These are phyloP conservation scores for Manacus vitellinus DNA, from an alignment of 2,113 vertebrate genomes.

Conservation along the genomic window DNA sequence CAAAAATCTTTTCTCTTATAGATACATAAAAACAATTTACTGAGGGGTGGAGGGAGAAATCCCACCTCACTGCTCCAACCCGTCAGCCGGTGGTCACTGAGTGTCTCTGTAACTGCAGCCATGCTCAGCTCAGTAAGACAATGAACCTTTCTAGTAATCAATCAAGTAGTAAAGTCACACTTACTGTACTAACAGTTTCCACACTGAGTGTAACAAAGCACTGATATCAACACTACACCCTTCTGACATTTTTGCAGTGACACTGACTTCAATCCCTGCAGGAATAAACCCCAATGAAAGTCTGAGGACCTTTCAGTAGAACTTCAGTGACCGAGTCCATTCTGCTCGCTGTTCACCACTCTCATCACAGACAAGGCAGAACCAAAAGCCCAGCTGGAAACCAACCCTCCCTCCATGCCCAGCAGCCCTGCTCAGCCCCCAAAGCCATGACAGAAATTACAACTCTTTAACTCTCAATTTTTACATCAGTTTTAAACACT, in stretches of 20 bases:
- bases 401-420: rapidly evolving
- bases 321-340: neutral
- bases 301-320: neutral
- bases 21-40: neutral
- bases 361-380: neutral
- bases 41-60: neutral
- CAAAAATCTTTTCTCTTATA: neutral
- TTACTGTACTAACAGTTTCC: neutral
- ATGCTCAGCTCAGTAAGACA: neutral
- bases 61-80: neutral
- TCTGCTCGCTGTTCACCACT: neutral
- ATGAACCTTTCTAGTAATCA: neutral
- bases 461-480: neutral
- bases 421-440: neutral
- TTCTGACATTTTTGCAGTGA: neutral
- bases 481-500: neutral
- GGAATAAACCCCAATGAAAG: neutral
- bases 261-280: neutral
- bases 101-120: neutral
- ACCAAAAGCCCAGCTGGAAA: neutral
- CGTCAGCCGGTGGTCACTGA: neutral
- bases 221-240: neutral
- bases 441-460: neutral
- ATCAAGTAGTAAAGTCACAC: neutral
- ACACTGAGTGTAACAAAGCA: neutral